Base-by-base conservation (phyloP, 2,888 invertebrate genomes). In the Blastobasis lacticolella region DNA sequence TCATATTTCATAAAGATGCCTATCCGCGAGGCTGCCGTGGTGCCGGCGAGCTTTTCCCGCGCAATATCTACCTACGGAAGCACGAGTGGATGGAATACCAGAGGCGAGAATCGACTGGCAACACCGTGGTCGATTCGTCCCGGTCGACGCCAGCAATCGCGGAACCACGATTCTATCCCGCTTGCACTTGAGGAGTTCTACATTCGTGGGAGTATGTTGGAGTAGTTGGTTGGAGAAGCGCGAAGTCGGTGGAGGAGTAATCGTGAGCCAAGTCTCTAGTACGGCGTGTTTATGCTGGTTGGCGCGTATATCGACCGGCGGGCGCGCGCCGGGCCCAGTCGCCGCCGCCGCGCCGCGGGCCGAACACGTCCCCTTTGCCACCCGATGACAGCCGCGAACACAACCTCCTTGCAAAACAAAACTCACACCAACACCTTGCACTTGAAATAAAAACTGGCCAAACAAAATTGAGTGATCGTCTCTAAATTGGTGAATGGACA, bases 261-360 rank as follows among this genome's bases (percentile, higher is more conserved):
- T 23, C 23, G 23, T 23, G 23, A 23, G 23, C 23, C 23, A 23
- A 3, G 23, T 23, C 23, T 23, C 64, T 75, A 72, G 83, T 82
- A 81, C 82, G 81, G 78, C 71, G 78, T 87, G 87, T 87, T 88
- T 86, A 83, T 86, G 85, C 87, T 85, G 79, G 23, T 77, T 81
- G 78, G 77, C 82, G 75, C 82, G 82, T 80, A 76, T 88, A 87
- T 88, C 87, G 87, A 88, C 84, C 87, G 78, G 63, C 76, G 70
- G 66, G 77, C 78, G 78, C 76, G 79, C 80, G 79, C 78, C 77
- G 76, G 71, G 46, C 66, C 78, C 82, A 86, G 85, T 85, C 75
- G 66, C 69, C 61, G 61, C 59, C 72, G 64, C 55, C 66, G 63
- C 78, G 66, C 73, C 69, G 66, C 58, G 54, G 61, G 64, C 63